Percentiles rank a stretch among this genome's conserved stretches.
These are phyloP conservation scores for Antheraea mylitta DNA, from an alignment of 1,140 invertebrate genomes.

Conservation along the genomic window DNA sequence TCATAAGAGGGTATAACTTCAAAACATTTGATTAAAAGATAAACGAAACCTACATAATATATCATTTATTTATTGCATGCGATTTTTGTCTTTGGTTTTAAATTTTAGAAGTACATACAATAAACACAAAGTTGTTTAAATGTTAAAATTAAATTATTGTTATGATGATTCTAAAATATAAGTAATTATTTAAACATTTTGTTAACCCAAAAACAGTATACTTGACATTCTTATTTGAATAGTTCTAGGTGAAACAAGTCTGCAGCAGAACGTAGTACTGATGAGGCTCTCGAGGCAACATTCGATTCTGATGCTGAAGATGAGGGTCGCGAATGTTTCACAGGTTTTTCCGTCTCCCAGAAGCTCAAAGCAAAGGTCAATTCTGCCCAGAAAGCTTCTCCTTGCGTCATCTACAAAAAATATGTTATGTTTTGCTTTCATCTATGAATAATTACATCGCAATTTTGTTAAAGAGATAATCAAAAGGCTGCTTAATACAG, in stretches of 20 bases:
- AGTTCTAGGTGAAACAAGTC: conserved; percentile 58
- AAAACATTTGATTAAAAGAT: not conserved
- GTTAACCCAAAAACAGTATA: not conserved
- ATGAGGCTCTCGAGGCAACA: conserved; percentile 59
- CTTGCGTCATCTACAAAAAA: conserved; percentile 78
- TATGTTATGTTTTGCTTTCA: not conserved
- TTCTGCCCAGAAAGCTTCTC: conserved; percentile 82
- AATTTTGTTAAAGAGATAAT: no score
- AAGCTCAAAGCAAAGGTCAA: conserved; percentile 82
- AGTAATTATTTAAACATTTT: no score
- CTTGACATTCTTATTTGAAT: conserved; percentile 21
- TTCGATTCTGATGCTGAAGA: conserved; percentile 51
- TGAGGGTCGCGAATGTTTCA: conserved; percentile 63
- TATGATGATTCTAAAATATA: no score
- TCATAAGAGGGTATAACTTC: no score
- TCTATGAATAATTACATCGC: not conserved
- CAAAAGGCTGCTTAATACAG: no score
- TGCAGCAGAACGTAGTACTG: conserved; percentile 58
- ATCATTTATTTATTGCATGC: conserved; percentile 10
- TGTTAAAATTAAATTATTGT: no score
- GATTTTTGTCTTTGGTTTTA: no score
- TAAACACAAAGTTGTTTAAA: no score
- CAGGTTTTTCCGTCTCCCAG: conserved; percentile 81
- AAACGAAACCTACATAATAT: not conserved
- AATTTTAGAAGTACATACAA: no score